Evolutionary conservation across 2,888 invertebrate genomes (phyloP), one percentile per base, ranked within the genome.

Genomic region (Dorcus parallelipipedus): DNA sequence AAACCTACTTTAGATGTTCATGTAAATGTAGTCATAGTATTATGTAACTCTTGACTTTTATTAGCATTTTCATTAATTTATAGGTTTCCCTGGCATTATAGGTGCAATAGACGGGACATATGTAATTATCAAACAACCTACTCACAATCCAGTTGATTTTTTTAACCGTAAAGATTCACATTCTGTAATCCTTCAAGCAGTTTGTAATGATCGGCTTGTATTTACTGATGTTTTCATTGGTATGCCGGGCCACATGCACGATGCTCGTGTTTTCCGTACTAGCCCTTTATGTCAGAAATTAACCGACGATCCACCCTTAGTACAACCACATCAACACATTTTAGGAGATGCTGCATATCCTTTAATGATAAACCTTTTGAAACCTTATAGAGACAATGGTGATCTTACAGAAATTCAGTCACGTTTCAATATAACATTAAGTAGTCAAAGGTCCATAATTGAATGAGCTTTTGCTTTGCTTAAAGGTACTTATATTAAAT

Each of bases 121-220:
- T 33, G 40, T 54, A 38, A 42, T 40, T 20, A 54, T 54, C n/a
- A 54, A 54, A 38, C 54, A 54, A 39, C 49, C 54, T 39, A 39
- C 33, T 6, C 38, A 48, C 40, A 54, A 54, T 40, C 39, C 40
- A 14, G 26, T 48, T 38, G 54, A 54, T 40, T 48, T 48, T 54
- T 54, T 40, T 49, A 54, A 49, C 14, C 43, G 49, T 33, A 48
- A 48, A 17, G 48, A 48, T 9, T 5, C 17, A 10, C 54, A 48
- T 33, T 40, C 40, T 49, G 39, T 54, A 41, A 49, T 54, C 39
- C 23, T 54, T 10, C 39, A 54, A 49, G 49, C 41, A 9, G 43
- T 43, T 38, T 52, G 52, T n/a, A 45, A 52, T 43, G 52, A 42
- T 20, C 38, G 53, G 10, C n/a, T 42, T 17, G 45, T 53, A 23